Base-by-base conservation (phyloP, 37 sponge, comb jelly and placozoan species). In the Beroe ovata region DNA sequence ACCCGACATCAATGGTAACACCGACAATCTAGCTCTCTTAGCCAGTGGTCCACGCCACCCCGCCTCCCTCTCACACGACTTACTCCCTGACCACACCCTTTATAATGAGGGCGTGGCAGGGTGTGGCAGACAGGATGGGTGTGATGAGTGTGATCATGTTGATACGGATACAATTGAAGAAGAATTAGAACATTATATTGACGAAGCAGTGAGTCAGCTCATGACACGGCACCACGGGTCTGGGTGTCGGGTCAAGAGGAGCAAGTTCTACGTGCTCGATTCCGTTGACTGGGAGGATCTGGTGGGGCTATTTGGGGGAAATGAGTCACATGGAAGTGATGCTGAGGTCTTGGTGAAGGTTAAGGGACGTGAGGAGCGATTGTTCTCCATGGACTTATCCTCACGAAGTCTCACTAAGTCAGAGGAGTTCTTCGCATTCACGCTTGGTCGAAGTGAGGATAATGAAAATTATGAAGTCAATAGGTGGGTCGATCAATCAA, bases 191-290 rank as follows among this genome's bases (percentile, higher is more conserved):
- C 30, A 29, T 32, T 30, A 14, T 3, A 66, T 66, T 11, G 30
- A 29, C 1, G 36, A 30, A 4, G 35, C 69, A 8, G 69, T 37
- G 14, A 26, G 30, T 18, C 18, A 14, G 6, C 16, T 34, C 36
- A 25, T 14, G 32, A 66, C 69, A 26, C 35, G 18, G 1, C 69
- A 66, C 36, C 69, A 66, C 16, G 36, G 69, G 8, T 34, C 3
- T 34, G 69, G 69, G 19, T 66, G 69, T 16, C 23, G 28, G n/a
- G 18, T 30, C 3, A 18, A 37, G 33, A 66, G 30, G 16, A 66
- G 34, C 34, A 37, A 34, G 69, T 66, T 66, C 36, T 66, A 66
- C 69, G 69, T 37, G 8, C 69, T 66, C 18, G 69, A 66, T 16
- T 29, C 69, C 8, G 69, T 66, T 1, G 8, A 29, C 35, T 66